These are phyloP conservation scores for Phallusia fumigata DNA, from an alignment of 23 tunicate species.

Conservation along the genomic window DNA sequence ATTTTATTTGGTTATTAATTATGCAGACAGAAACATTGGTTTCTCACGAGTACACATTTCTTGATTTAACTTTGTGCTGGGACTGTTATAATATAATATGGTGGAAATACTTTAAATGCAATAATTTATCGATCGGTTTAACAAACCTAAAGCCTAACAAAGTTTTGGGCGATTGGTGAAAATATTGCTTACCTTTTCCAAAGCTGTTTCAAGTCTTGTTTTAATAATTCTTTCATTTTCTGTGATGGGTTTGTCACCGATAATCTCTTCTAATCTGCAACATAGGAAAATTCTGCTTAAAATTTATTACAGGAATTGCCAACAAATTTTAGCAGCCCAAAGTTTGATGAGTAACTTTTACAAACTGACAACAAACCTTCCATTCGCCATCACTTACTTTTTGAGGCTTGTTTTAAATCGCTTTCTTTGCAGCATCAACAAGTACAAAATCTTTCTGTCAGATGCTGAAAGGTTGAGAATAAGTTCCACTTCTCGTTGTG, in stretches of 20 bases:
- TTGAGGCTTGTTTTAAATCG: not conserved
- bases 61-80: no score
- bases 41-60: no score
- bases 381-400: not conserved
- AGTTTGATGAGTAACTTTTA: no score
- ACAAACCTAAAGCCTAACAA: no score
- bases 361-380: no score
- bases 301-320: not conserved
- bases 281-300: no score
- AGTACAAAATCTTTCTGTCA: not conserved
- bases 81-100: no score
- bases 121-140: no score
- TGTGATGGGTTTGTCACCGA: not conserved
- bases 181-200: not conserved
- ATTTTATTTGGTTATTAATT: no score
- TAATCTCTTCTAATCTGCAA: not conserved
- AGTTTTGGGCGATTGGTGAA: no score
- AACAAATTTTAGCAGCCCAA: not conserved
- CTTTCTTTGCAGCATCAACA: not conserved
- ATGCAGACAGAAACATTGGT: no score
- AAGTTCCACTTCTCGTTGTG: not conserved
- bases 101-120: no score
- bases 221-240: not conserved
- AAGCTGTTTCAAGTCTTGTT: not conserved
- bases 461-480: not conserved